phyloP scores from a whole-genome alignment of 2,888 invertebrate species.

The Lypha dubia region DNA sequence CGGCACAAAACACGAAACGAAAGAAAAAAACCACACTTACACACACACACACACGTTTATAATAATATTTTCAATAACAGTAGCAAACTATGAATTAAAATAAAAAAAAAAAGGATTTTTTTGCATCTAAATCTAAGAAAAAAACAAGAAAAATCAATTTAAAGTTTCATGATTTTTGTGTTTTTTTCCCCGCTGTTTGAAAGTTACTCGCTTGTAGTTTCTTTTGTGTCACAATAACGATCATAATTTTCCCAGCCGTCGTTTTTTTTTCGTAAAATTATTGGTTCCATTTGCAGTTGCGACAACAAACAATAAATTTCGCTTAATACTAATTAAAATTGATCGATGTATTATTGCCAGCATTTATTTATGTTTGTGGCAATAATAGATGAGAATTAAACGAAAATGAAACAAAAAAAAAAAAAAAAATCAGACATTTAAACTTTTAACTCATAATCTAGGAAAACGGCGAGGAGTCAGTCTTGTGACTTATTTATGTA shows the following conservation, averaged over 20 bases:
- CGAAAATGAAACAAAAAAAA: neutral
- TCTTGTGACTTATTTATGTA: constrained; percentile 3
- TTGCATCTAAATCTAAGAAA: constrained; percentile 17
- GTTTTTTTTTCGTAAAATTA: constrained; percentile 57
- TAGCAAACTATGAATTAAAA: constrained; percentile 62
- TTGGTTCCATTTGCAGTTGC: constrained; percentile 60
- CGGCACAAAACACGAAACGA: constrained; percentile 55
- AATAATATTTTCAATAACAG: constrained; percentile 53
- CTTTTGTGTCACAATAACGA: constrained; percentile 69
- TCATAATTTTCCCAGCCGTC: constrained; percentile 67
- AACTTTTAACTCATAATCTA: constrained; percentile 17
- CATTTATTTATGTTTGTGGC: constrained; percentile 32
- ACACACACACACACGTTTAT: no score
- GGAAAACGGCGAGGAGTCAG: constrained; percentile 17
- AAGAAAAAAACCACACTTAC: neutral
- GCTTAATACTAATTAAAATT: constrained; percentile 69
- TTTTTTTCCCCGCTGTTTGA: constrained; percentile 36
- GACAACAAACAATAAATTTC: constrained; percentile 60
- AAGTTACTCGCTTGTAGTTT: constrained; percentile 38
- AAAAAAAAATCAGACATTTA: no score
- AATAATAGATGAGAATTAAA: constrained; percentile 26
- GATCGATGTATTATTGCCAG: constrained; percentile 61
- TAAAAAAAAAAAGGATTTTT: constrained; percentile 13
- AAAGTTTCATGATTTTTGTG: constrained; percentile 55
- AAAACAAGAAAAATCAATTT: constrained; percentile 36